Base-by-base conservation (phyloP, 2,113 vertebrate genomes). In the Alces alces region DNA sequence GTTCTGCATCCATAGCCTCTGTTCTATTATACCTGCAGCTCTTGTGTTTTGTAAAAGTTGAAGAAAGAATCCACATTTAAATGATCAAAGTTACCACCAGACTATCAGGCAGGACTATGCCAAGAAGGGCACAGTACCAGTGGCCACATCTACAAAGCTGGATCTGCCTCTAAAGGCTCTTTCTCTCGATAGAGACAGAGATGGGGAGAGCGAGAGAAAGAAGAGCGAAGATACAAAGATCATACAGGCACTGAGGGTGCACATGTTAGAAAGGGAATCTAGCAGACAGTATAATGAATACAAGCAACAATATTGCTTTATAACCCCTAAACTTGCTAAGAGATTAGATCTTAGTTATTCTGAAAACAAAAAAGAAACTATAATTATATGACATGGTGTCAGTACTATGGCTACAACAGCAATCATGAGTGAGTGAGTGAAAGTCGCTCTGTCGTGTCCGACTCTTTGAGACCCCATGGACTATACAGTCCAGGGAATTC, bases 361-460 rank as follows among this genome's bases (percentile, higher is more conserved):
- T 36, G 9, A 87, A 47, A 9, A 13, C 14, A 80, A 33, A 50
- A 39, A 58, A 14, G 17, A 58, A 50, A 17, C 0, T 27, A 19
- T 30, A 33, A 57, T 83, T 23, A 10, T 57, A 43, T 39, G 60
- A 94, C 8, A 47, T 1, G 23, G 11, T 16, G 30, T 25, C 82
- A 50, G 15, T 25, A 58, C 25, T 43, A 12, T 33, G 0, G 9
- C 13, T 58, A 50, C 39, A 12, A 36, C 6, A n/a, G 25, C 52
- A 58, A 39, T 25, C 61, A 11, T 4, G 64, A 70, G 33, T 36
- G 64, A 70, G n/a, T 10, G 17, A 36, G 33, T 66, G 6, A 66
- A 36, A 66, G 64, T 36, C 16, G 0, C 33, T 11, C 8, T 0
- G 0, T 70, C 2, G 0, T 70, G 17, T 17, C 64, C 2, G 0